Conservation (phyloP, 2,113 vertebrate genomes). For the Pygathrix nemaeus region DNA sequence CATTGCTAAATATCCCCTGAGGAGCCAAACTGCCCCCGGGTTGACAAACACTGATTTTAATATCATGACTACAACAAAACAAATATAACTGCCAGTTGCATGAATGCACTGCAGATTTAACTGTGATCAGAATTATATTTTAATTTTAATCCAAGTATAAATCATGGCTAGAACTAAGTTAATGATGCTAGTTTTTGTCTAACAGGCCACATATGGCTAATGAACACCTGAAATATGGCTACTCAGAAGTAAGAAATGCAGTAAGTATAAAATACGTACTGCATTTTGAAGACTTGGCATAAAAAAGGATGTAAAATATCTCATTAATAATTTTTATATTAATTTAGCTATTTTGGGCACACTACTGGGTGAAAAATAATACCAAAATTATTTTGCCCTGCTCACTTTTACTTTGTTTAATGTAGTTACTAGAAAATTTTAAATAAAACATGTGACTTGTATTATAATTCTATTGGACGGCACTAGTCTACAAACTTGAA, state of each 20-base stretch:
- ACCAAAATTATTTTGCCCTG: constrained; percentile 6
- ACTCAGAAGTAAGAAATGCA: neutral
- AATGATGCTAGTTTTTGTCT: neutral
- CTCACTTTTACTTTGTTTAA: neutral
- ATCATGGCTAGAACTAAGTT: neutral
- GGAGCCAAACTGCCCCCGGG: neutral
- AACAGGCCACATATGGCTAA: neutral
- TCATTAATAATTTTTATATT: neutral
- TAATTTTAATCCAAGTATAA: neutral
- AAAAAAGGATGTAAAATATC: constrained; percentile 28
- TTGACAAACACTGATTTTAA: constrained; percentile 11
- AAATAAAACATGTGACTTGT: neutral
- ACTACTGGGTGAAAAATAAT: neutral
- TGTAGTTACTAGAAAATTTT: neutral
- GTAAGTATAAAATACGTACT: neutral
- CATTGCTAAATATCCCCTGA: neutral
- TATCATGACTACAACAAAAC: constrained; percentile 11
- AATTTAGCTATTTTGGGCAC: neutral
- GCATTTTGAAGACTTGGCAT: neutral
- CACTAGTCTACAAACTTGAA: neutral
- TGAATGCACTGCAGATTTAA: neutral
- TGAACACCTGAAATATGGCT: neutral
- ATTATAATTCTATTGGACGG: neutral
- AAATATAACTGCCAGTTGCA: neutral
- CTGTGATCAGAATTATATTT: neutral